Evolutionary conservation across 2,113 vertebrate species (phyloP).

Genomic region (Pseudopipra pipra): DNA sequence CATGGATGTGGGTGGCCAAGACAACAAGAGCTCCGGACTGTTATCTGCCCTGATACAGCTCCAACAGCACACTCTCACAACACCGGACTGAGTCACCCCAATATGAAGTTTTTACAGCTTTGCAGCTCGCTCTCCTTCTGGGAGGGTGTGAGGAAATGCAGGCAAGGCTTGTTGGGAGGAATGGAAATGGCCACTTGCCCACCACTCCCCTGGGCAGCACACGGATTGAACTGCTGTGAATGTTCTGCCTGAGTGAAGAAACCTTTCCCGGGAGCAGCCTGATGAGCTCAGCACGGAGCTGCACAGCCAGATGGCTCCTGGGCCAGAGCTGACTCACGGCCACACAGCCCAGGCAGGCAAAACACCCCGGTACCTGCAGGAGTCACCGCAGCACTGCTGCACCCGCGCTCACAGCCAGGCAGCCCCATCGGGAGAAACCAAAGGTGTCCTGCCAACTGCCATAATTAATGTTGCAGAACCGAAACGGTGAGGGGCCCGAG

Average conservation of each 20-base stretch:
- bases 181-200: neutral
- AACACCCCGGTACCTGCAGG: neutral
- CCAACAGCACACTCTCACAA: neutral
- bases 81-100: neutral
- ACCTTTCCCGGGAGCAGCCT: neutral
- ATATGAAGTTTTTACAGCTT: neutral
- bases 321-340: slow-evolving; percentile 51
- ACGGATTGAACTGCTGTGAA: neutral
- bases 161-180: neutral
- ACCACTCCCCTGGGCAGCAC: neutral
- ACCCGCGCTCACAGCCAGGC: neutral
- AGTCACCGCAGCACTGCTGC: neutral
- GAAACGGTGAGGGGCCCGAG: neutral
- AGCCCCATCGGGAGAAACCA: neutral
- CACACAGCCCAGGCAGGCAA: neutral
- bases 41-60: neutral
- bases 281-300: slow-evolving; percentile 22
- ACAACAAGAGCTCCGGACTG: neutral
- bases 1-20: neutral
- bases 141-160: neutral
- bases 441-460: neutral
- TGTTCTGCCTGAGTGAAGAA: neutral
- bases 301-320: slow-evolving; percentile 10
- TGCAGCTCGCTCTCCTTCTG: neutral
- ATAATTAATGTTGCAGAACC: neutral